Evolutionary conservation across 2,113 vertebrate species (phyloP), one percentile per base, ranked within the genome.

Genomic region (Callaeas wilsoni): DNA sequence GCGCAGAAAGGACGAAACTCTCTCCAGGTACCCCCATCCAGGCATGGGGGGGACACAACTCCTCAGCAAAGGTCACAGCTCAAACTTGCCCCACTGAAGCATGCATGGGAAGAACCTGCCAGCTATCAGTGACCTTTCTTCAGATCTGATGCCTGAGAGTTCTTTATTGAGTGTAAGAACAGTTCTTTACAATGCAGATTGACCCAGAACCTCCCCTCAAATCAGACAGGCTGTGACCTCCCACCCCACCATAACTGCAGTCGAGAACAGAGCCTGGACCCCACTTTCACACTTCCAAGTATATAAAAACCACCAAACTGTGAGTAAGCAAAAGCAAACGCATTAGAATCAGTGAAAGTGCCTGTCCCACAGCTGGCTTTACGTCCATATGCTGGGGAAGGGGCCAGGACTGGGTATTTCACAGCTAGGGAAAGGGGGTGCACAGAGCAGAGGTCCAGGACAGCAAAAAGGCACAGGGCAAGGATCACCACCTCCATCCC

Each of bases 161-260:
- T 16, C 33, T 97, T 97, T 96, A 97, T 97, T 97, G 25, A 83
- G 35, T 92, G 55, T 94, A 93, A 84, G 86, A 94, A 57, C 7
- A 42, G 32, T 41, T 62, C 75, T 84, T 84, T 86, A 95, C 78
- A 95, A 77, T 64, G 78, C 39, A 87, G 33, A 67, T 1, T n/a
- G 60, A 91, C 25, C 59, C 52, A 87, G 59, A 82, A 79, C 17
- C 39, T 69, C 30, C 25, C 23, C 33, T 26, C 41, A 47, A 3
- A 77, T 22, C 42, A 73, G 27, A 41, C 1, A 89, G 30, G n/a
- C 47, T 50, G 12, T 47, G 64, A 95, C 44, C 49, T 84, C 53
- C 63, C 78, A 80, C 6, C 23, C 33, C 50, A 47, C 10, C 29
- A 6, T 16, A 75, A 84, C 2, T 19, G 27, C 53, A 56, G 22